Conservation (phyloP, 2,888 invertebrate species). For the Euproctis similis region DNA sequence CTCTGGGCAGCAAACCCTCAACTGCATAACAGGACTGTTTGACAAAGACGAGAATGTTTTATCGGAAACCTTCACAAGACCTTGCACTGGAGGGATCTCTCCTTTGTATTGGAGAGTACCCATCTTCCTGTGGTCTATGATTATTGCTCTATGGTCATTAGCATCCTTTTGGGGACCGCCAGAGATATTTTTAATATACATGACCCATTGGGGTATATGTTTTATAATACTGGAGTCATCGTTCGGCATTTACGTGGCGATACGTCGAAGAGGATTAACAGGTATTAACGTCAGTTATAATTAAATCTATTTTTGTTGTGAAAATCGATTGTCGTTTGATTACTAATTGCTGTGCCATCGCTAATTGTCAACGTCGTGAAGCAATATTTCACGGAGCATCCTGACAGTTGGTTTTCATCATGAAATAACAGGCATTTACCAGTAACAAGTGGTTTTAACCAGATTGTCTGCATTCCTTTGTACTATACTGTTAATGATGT, state of each 20-base stretch:
- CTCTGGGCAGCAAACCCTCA: conserved; percentile 37
- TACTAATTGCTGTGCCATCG: too few relatives aligned
- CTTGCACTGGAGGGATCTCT: conserved; percentile 41
- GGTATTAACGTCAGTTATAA: too few relatives aligned
- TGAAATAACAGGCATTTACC: conserved; percentile 2
- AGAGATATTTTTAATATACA: conserved; percentile 67
- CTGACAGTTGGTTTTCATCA: conserved; percentile 16
- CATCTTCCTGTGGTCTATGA: conserved; percentile 50
- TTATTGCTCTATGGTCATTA: conserved; percentile 43
- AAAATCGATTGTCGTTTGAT: too few relatives aligned
- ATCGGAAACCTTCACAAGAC: conserved; percentile 43
- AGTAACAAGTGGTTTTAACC: conserved; percentile 5
- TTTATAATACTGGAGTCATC: conserved; percentile 51
- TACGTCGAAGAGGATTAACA: conserved; percentile 30
- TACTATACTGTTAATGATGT: conserved; percentile 23
- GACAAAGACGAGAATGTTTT: conserved; percentile 37
- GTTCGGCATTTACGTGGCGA: conserved; percentile 51
- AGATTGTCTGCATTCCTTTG: conserved; percentile 16
- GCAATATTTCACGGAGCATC: conserved; percentile 28
- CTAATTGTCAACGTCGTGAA: too few relatives aligned
- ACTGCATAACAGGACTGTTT: conserved; percentile 44
- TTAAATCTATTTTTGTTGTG: too few relatives aligned
- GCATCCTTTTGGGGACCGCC: conserved; percentile 55
- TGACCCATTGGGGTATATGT: conserved; percentile 74
- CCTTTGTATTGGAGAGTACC: conserved; percentile 60